Conservation (phyloP, 2,797 vertebrate genomes). For the Cuniculus paca region DNA sequence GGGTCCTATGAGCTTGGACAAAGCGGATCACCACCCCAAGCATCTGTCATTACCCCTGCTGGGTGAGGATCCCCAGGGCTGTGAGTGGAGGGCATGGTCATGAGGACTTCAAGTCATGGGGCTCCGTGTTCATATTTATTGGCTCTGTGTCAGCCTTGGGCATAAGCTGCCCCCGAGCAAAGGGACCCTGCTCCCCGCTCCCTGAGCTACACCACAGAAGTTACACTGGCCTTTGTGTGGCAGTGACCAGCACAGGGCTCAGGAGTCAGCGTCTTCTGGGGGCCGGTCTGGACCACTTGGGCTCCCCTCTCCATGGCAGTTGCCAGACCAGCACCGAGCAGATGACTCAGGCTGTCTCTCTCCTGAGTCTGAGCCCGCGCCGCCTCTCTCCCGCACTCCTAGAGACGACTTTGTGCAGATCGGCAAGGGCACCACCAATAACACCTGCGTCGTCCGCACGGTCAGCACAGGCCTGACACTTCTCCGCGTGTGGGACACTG, state of each 20-base stretch:
- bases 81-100: not conserved
- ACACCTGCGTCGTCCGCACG: constrained; percentile 92
- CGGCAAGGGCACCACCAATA: constrained; percentile 91
- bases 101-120: not conserved
- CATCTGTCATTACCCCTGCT: not conserved
- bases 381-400: not conserved
- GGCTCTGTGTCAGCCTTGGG: accelerated
- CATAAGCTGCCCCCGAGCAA: not conserved
- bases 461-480: constrained; percentile 93
- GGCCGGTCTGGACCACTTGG: not conserved
- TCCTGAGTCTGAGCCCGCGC: not conserved
- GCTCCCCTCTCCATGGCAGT: not conserved
- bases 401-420: constrained; percentile 97
- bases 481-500: constrained; percentile 92
- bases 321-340: accelerated
- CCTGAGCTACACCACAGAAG: not conserved
- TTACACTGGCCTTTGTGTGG: not conserved
- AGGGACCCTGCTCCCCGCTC: not conserved
- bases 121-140: not conserved
- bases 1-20: not conserved
- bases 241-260: not conserved
- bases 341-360: not conserved
- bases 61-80: not conserved
- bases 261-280: not conserved
- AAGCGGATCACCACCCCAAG: not conserved